These are phyloP conservation scores for Syngnathus rostellatus DNA, from an alignment of 2,797 vertebrate genomes.

Conservation along the genomic window DNA sequence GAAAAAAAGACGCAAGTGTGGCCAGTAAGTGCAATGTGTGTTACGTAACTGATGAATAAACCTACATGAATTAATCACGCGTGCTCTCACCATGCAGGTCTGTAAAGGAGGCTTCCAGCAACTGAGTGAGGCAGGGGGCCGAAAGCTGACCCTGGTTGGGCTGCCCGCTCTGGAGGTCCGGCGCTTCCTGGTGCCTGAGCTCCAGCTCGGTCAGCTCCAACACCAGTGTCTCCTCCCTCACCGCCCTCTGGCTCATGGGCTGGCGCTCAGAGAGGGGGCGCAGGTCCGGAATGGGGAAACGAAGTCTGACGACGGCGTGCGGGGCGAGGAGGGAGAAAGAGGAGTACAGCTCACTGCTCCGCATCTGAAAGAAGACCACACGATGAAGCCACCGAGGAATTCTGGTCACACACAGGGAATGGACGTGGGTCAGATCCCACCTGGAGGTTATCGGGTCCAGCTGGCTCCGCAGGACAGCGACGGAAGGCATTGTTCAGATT, in stretches of 20 bases:
- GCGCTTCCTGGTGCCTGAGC: conserved; percentile 72
- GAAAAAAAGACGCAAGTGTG: conserved; percentile 11
- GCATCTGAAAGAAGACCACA: conserved; percentile 37
- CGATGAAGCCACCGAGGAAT: neutral
- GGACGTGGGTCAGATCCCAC: conserved; percentile 27
- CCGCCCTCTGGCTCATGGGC: conserved; percentile 64
- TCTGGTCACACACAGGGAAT: neutral
- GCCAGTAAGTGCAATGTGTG: neutral
- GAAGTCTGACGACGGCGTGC: conserved; percentile 70
- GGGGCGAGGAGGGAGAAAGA: conserved; percentile 76
- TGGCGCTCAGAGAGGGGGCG: conserved; percentile 66
- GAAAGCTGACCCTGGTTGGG: conserved; percentile 29
- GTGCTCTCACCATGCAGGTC: conserved; percentile 75
- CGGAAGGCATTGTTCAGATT: conserved; percentile 65
- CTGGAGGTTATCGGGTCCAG: conserved; percentile 45
- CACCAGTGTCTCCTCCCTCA: conserved; percentile 75
- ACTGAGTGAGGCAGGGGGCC: conserved; percentile 62
- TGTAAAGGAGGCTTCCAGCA: conserved; percentile 76
- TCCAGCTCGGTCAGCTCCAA: conserved; percentile 76
- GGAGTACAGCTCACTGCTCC: conserved; percentile 56
- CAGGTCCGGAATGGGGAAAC: conserved; percentile 83
- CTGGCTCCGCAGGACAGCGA: conserved; percentile 51
- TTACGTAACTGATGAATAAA: neutral
- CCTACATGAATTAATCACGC: neutral
- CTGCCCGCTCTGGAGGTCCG: conserved; percentile 61